Percentiles rank a stretch among this genome's conserved stretches.
Conservation (phyloP, 2,888 invertebrate species). For the Macropis europaea region DNA sequence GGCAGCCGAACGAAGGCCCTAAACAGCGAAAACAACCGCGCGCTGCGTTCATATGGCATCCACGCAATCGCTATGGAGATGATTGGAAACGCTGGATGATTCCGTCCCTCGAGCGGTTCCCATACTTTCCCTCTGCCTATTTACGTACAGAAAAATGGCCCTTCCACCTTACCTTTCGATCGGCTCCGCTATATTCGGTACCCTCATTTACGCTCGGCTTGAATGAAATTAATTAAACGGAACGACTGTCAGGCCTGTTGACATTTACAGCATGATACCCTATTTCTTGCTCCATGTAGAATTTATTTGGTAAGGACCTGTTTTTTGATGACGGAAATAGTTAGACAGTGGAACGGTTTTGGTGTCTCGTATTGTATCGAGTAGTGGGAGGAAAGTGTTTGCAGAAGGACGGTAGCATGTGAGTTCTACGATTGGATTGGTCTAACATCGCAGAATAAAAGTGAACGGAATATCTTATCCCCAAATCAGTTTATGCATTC, state of each 20-base stretch:
- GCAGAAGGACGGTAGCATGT: too few relatives aligned
- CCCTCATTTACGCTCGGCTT: neutral
- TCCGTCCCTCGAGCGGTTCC: neutral
- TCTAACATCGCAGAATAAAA: too few relatives aligned
- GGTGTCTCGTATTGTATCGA: too few relatives aligned
- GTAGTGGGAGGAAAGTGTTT: too few relatives aligned
- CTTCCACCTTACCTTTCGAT: neutral
- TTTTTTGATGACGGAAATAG: too few relatives aligned
- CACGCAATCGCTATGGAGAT: conserved; percentile 16
- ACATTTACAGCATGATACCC: neutral
- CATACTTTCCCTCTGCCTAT: neutral
- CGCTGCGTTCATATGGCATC: conserved; percentile 20
- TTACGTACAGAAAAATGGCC: neutral
- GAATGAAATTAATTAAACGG: neutral
- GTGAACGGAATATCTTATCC: too few relatives aligned
- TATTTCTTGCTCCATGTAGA: too few relatives aligned
- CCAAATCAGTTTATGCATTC: too few relatives aligned
- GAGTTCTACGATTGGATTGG: too few relatives aligned
- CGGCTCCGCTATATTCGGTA: neutral
- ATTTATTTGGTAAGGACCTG: too few relatives aligned
- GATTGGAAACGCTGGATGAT: conserved; percentile 10
- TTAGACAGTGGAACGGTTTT: too few relatives aligned
- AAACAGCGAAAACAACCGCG: conserved; percentile 25
- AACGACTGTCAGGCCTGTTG: neutral
- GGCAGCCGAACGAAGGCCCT: neutral